These are phyloP conservation scores for Diarsia dahlii DNA, from an alignment of 2,888 invertebrate genomes.

Conservation along the genomic window DNA sequence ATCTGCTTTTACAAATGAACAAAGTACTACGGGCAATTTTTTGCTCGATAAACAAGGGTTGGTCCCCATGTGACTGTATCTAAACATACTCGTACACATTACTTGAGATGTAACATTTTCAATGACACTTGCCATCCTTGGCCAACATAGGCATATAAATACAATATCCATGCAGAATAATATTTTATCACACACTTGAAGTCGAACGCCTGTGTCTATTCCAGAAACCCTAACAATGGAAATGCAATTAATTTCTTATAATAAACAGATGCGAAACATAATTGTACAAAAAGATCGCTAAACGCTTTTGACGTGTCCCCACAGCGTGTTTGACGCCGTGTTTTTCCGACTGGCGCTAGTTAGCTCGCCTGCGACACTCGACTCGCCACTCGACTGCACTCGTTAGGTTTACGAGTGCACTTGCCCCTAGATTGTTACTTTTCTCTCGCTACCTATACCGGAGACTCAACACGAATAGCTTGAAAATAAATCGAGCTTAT, in stretches of 20 bases:
- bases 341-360: slow-evolving; percentile 76
- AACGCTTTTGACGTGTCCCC: slow-evolving; percentile 33
- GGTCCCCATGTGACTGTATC: slow-evolving; percentile 61
- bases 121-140: background rate
- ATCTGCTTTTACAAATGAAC: slow-evolving; percentile 80
- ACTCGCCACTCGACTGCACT: slow-evolving; percentile 79
- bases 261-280: background rate
- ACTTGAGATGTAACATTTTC: slow-evolving; percentile 10
- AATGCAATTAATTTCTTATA: background rate
- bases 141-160: background rate
- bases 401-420: slow-evolving; percentile 80
- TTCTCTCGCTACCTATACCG: slow-evolving; percentile 64
- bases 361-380: slow-evolving; percentile 78
- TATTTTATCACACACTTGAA: background rate
- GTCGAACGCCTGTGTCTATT: background rate
- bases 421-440: slow-evolving; percentile 81
- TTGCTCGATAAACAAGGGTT: slow-evolving; percentile 71
- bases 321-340: slow-evolving; percentile 50
- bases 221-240: background rate
- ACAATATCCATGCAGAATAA: slow-evolving; percentile 1
- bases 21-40: slow-evolving; percentile 74
- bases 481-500: slow-evolving; percentile 73
- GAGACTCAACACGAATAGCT: slow-evolving; percentile 65
- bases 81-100: slow-evolving; percentile 41
- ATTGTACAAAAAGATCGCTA: slow-evolving; percentile 26